Evolutionary conservation across 1,140 invertebrate species (phyloP), one percentile per base, ranked within the genome.

Genomic region (Goniozus legneri): DNA sequence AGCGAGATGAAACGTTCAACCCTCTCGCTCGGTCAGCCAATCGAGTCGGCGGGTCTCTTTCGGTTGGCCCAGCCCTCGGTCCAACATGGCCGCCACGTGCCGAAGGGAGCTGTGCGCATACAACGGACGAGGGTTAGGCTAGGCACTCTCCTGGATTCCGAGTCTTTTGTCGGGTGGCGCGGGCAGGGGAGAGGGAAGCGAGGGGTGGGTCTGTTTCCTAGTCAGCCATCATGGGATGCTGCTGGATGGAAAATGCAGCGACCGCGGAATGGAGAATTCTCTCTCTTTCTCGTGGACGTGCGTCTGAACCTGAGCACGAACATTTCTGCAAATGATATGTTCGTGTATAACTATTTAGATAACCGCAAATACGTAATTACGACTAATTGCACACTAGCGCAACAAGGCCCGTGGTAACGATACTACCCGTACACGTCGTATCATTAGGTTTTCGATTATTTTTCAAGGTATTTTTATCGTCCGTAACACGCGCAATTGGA

Each of bases 211-310:
- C 62, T 58, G 50, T 48, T 33, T 35, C 52, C 47, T 50, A 50
- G 67, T 66, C 69, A 64, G 71, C 71, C 72, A 76, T 75, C 57
- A 75, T 70, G 66, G 65, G 69, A 70, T 63, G 63, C 65, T 65
- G 69, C 58, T 48, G 54, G 47, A 44, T 52, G 58, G 57, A 47
- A 64, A 65, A 65, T 62, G 59, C 60, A 60, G 56, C 57, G 52
- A 53, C 49, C 51, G 39, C 43, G 43, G 47, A 57, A 44, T 54
- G n/a, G n/a, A n/a, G n/a, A n/a, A n/a, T n/a, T 54, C 52, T 54
- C 50, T 47, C 47, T 32, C 47, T 36, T 58, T 56, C 50, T 52
- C 50, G 44, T n/a, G 40, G 50, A 39, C 46, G 33, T 37, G 37
- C 27, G 18, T 24, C 0, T 18, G 8, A n/a, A n/a, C 32, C 21